Evolutionary conservation across 2,888 invertebrate species (phyloP), one percentile per base, ranked within the genome.

Genomic region (Pyralis farinalis): DNA sequence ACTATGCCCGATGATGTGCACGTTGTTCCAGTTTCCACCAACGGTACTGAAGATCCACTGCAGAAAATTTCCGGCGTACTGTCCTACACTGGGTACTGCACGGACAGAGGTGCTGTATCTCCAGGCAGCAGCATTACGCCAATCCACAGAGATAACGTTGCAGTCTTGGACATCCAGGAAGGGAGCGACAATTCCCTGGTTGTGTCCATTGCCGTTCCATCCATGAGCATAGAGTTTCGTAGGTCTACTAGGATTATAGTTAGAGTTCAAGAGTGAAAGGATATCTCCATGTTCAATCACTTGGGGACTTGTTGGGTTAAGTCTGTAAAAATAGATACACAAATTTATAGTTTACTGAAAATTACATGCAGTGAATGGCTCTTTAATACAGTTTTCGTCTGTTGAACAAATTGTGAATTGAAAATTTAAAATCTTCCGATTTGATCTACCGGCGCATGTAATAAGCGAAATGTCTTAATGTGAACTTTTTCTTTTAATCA

Each of bases 1-100:
- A 48, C 88, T 88, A 64, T 79, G 78, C 9, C 90, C 90, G 5
- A 88, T 58, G 6, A 90, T 57, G 45, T 90, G 89, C 0, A 87
- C 66, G 36, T 79, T 71, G 45, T 74, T 74, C 70, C 76, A 72
- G 47, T 77, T 71, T 3, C 79, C 75, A 20, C 85, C 83, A 16
- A 66, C 70, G 0, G 58, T 74, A 35, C 67, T 57, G 22, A 86
- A 58, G 9, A 85, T 69, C 77, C 83, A 86, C 7, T 66, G 59
- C 4, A 90, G 48, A 59, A 90, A 85, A 41, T 71, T 58, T 3
- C 87, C 90, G 1, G 86, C 61, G 42, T 53, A 62, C 35, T 67
- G 60, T 0, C 87, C 87, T 0, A 84, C 71, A 9, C 52, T 46
- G 1, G 83, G 73, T 0, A 85, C 74, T 9, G 75, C 75, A 12